Conservation (phyloP, 2,888 invertebrate species). For the Cryptocephalus moraei region DNA sequence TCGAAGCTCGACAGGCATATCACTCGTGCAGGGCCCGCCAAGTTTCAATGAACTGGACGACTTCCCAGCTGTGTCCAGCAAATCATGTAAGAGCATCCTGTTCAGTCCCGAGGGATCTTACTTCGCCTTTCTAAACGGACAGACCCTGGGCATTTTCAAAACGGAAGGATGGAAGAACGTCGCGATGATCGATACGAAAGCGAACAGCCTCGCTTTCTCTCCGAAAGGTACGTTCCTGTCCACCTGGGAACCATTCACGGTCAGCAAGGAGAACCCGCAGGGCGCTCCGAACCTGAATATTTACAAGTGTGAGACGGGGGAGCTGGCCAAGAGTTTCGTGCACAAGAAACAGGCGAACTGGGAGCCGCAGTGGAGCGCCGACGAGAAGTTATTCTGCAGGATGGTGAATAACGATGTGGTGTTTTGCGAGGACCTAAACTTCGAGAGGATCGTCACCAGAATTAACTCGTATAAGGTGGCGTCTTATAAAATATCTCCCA, state of each 20-base stretch:
- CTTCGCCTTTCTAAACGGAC: conserved; percentile 60
- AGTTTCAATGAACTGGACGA: conserved; percentile 39
- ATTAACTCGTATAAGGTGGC: conserved; percentile 53
- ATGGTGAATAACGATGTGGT: conserved; percentile 72
- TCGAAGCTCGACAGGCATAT: conserved; percentile 47
- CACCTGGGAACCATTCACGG: conserved; percentile 68
- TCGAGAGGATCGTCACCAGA: conserved; percentile 42
- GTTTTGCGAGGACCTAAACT: conserved; percentile 68
- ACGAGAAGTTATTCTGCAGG: conserved; percentile 67
- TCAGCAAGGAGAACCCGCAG: conserved; percentile 41
- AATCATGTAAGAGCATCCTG: conserved; percentile 52
- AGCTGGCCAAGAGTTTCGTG: conserved; percentile 59
- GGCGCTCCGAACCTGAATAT: conserved; percentile 73
- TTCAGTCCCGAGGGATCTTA: conserved; percentile 67
- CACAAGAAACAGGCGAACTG: conserved; percentile 80
- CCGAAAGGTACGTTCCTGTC: conserved; percentile 67
- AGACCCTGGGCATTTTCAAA: conserved; percentile 50
- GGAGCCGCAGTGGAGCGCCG: conserved; percentile 77
- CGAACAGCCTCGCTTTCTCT: conserved; percentile 68
- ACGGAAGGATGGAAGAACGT: conserved; percentile 61
- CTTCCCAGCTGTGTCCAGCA: conserved; percentile 51
- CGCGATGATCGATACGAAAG: conserved; percentile 57
- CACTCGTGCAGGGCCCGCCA: conserved; percentile 43
- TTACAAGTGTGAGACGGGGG: conserved; percentile 60
- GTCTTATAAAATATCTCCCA: conserved; percentile 63